Base-by-base conservation (phyloP, 2,113 vertebrate species). In the Laticauda laticaudata region DNA sequence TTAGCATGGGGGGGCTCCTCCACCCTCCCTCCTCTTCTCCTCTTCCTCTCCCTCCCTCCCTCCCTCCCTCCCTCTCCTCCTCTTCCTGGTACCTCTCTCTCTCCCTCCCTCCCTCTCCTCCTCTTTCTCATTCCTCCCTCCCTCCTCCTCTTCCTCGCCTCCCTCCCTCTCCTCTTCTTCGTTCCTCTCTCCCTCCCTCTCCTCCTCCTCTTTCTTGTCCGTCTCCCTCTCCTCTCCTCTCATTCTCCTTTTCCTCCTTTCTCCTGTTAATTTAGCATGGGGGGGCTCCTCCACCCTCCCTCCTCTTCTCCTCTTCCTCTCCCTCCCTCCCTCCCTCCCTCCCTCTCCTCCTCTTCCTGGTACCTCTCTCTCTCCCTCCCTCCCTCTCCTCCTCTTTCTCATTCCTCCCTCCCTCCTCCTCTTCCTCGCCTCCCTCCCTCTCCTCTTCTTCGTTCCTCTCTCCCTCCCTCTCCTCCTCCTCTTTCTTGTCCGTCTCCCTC, bases 111-210 rank as follows among this genome's bases (percentile, higher is more conserved):
- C 1, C 6, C 45, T 7, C 15, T 5, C 15, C 15, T 1, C 1
- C 15, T 5, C 3, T 4, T 2, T 1, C 53, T 2, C 14, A 0
- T 14, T 0, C 2, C 12, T 3, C 0, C 15, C 14, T 0, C 0
- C 0, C 3, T 3, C 53, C 12, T 2, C 4, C 5, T 0, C 45
- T 6, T 6, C 5, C 5, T 48, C 5, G 0, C 3, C 14, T 4
- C 1, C 53, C 2, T 3, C 14, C 1, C 7, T 1, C 48, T 6
- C 5, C 45, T 48, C 45, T 1, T 6, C 5, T 5, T 5, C 5
- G 0, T 5, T 1, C 5, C 45, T 5, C 4, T 1, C 45, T 6
- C 5, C 5, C 45, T 6, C 45, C 45, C 1, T 1, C 45, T n/a
- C 4, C 1, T 1, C 45, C 1, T 6, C 45, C 5, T 1, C 5